Conservation (phyloP, 2,888 invertebrate genomes). For the Drosophila lacicola region DNA sequence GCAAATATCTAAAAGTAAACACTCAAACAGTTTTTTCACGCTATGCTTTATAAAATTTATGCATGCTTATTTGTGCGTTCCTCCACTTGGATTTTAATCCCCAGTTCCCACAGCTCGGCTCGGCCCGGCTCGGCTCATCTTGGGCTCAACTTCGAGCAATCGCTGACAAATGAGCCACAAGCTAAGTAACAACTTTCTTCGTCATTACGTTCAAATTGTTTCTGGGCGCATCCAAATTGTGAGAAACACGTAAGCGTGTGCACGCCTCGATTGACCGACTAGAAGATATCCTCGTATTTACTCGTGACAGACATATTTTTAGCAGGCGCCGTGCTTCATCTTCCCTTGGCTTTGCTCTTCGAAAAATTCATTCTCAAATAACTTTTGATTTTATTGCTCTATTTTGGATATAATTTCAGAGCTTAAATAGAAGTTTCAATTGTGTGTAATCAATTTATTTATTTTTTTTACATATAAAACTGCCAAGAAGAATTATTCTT, state of each 20-base stretch:
- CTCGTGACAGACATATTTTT: too few relatives aligned
- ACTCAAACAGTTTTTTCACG: conserved; percentile 57
- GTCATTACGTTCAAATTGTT: conserved; percentile 79
- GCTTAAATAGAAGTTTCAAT: too few relatives aligned
- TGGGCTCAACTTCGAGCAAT: conserved; percentile 53
- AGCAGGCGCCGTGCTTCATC: too few relatives aligned
- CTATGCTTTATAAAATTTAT: conserved; percentile 66
- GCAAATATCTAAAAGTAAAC: conserved; percentile 57
- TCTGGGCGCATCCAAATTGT: conserved; percentile 49
- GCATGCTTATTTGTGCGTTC: conserved; percentile 66
- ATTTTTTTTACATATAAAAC: too few relatives aligned
- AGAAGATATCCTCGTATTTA: background rate
- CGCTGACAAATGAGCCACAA: conserved; percentile 80
- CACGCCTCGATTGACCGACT: background rate
- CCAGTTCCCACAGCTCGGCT: conserved; percentile 7
- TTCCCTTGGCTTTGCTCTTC: too few relatives aligned
- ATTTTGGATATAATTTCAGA: too few relatives aligned
- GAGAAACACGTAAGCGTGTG: background rate
- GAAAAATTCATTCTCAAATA: too few relatives aligned
- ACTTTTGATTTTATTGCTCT: too few relatives aligned
- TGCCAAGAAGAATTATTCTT: too few relatives aligned
- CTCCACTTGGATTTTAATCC: conserved; percentile 65
- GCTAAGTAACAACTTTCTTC: conserved; percentile 81
- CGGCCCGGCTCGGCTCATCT: conserved; percentile 9
- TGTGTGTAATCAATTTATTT: too few relatives aligned